Evolutionary conservation across 1,140 invertebrate genomes (phyloP).

Genomic region (Alviniconcha marisindica): DNA sequence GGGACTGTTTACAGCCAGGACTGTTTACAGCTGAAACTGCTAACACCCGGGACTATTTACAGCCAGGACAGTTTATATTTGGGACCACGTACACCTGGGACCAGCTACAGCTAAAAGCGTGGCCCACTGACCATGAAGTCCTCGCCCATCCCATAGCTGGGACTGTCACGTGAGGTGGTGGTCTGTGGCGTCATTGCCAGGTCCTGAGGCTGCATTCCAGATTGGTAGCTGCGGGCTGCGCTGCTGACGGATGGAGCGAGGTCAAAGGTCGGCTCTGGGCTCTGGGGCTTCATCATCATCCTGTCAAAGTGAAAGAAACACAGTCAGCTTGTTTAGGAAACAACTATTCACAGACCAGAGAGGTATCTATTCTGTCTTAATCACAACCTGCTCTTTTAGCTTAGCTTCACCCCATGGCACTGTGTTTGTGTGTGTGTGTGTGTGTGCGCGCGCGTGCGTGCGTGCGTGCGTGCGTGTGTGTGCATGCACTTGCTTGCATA

Average conservation of each 20-base stretch:
- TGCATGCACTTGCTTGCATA: background rate
- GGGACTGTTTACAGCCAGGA: no score
- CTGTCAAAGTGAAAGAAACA: background rate
- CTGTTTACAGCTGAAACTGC: no score
- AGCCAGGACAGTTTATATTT: no score
- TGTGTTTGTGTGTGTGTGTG: background rate
- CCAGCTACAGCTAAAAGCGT: no score
- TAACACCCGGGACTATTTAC: no score
- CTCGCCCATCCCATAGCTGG: constrained; percentile 55
- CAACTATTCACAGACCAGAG: no score
- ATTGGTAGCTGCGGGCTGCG: constrained; percentile 26
- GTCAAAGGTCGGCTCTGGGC: constrained; percentile 55
- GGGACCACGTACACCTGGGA: no score
- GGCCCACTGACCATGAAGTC: constrained; percentile 55
- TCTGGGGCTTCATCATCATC: constrained; percentile 56
- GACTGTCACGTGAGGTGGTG: constrained; percentile 50
- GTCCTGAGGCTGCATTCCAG: constrained; percentile 39
- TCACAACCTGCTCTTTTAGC: no score
- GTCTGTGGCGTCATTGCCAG: constrained; percentile 43
- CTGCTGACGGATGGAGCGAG: constrained; percentile 42
- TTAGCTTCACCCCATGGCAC: no score
- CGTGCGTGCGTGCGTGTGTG: background rate
- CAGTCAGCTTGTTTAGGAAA: no score
- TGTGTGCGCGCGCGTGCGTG: background rate
- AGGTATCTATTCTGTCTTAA: no score